A percentile compares a stretch with the other conserved stretches of the same genome.
These are phyloP conservation scores for Sceloporus undulatus DNA, from an alignment of 2,113 vertebrate genomes.

Conservation along the genomic window DNA sequence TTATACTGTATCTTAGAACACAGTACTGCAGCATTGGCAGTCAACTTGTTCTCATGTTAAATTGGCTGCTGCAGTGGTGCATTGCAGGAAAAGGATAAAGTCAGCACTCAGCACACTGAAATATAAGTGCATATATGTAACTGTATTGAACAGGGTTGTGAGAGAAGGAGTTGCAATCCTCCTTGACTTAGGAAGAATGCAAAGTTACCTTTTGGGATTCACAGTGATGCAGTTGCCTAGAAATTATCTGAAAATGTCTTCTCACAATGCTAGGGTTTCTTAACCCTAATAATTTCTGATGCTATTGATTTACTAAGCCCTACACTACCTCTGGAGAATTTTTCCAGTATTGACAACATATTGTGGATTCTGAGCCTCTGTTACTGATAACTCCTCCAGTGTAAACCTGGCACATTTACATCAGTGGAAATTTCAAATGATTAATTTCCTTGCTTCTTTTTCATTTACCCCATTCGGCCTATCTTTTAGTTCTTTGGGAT, in stretches of 20 bases:
- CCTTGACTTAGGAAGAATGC: not conserved
- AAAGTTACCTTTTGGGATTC: not conserved
- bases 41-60: conserved; percentile 61
- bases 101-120: conserved; percentile 60
- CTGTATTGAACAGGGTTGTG: not conserved
- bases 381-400: not conserved
- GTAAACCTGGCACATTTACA: not conserved
- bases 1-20: conserved; percentile 54
- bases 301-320: conserved; percentile 40
- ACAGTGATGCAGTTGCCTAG: conserved; percentile 1
- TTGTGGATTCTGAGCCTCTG: conserved; percentile 36
- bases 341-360: conserved; percentile 33
- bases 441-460: not conserved
- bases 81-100: conserved; percentile 76
- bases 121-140: not conserved
- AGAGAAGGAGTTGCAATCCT: not conserved
- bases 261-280: conserved; percentile 43
- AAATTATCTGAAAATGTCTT: conserved; percentile 43
- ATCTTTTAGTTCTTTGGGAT: not conserved
- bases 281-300: conserved; percentile 36
- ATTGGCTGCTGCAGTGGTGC: conserved; percentile 77
- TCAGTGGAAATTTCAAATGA: not conserved
- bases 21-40: conserved; percentile 68
- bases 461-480: not conserved
- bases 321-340: conserved; percentile 20